Base-by-base conservation (phyloP, 2,113 vertebrate species). In the Cyanoderma ruficeps region DNA sequence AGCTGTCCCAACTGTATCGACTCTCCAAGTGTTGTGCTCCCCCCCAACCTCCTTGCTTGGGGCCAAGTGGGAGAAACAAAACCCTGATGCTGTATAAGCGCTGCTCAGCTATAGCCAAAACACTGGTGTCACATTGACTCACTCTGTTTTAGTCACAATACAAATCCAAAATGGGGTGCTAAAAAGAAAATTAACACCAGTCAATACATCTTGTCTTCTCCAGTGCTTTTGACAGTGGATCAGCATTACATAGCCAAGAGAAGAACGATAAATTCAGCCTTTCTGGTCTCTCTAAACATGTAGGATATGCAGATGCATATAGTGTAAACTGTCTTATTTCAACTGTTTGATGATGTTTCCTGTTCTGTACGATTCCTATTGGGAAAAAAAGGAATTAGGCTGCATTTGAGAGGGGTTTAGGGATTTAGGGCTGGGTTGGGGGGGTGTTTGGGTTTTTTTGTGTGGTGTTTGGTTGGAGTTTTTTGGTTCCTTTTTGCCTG, bases 81-180 rank as follows among this genome's bases (percentile, higher is more conserved):
- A n/a, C 24, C 22, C 25, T 4, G 3, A 6, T 69, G n/a, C 13
- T 83, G 6, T 44, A 10, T 10, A 86, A 53, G 28, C 6, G 22
- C 24, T 53, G 24, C 30, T 53, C 31, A 65, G 15, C n/a, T n/a
- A 37, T 1, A 52, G 7, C 11, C 22, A 41, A 69, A 80, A 46
- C 23, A 63, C 4, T 0, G 0, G 0, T 52, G 24, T 39, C 15
- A 21, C 21, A 24, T 1, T 1, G 6, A 44, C 25, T 15, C n/a
- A 44, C 25, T 15, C n/a, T 59, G 8, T 23, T 84, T 67, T 42
- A 44, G 44, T 72, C 41, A 60, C 59, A 78, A 53, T 35, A 18
- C 7, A 83, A 79, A 60, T n/a, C 15, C n/a, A 28, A 69, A 93
- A 28, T 0, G 1, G 2, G 6, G 2, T 37, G 11, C 57, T 85